Percentiles rank a stretch among this genome's conserved stretches.
These are phyloP conservation scores for Plutella xylostella DNA, from an alignment of 2,888 invertebrate genomes.

Conservation along the genomic window DNA sequence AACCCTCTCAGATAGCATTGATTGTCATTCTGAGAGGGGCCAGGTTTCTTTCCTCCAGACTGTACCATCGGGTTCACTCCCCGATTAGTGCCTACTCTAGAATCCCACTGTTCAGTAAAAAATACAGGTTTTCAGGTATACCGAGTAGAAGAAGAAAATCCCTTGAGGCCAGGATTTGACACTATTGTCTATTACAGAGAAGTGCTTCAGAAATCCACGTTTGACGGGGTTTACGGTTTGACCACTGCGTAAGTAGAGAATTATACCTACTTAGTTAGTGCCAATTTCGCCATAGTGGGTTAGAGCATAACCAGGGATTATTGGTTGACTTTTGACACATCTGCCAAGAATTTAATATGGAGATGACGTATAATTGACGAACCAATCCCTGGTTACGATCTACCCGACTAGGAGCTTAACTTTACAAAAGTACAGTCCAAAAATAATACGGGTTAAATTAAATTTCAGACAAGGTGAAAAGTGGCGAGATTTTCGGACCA, in stretches of 20 bases:
- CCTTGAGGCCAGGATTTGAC: conserved; percentile 48
- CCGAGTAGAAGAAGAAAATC: conserved; percentile 48
- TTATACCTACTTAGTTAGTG: background rate
- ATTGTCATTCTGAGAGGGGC: too few relatives aligned
- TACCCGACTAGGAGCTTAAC: too few relatives aligned
- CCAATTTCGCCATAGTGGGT: too few relatives aligned
- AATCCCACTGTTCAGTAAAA: background rate
- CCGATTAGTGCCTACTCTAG: too few relatives aligned
- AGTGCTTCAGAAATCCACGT: conserved; percentile 33
- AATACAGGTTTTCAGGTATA: conserved; percentile 33
- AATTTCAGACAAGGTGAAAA: conserved; percentile 70
- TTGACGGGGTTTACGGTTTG: conserved; percentile 45
- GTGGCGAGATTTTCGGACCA: conserved; percentile 75
- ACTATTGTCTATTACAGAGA: conserved; percentile 46
- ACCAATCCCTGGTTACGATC: too few relatives aligned
- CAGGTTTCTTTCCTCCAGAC: too few relatives aligned
- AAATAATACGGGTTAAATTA: background rate
- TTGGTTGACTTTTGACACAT: too few relatives aligned
- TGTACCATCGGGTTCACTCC: too few relatives aligned
- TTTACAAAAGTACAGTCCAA: background rate
- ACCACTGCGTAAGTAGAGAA: conserved; percentile 41
- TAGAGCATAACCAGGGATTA: too few relatives aligned
- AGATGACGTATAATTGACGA: too few relatives aligned
- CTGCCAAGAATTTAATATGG: too few relatives aligned
- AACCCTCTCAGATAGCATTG: too few relatives aligned